Percentiles rank a stretch among this genome's conserved stretches.
These are phyloP conservation scores for Cydia pomonella DNA, from an alignment of 1,140 invertebrate species.

Conservation along the genomic window DNA sequence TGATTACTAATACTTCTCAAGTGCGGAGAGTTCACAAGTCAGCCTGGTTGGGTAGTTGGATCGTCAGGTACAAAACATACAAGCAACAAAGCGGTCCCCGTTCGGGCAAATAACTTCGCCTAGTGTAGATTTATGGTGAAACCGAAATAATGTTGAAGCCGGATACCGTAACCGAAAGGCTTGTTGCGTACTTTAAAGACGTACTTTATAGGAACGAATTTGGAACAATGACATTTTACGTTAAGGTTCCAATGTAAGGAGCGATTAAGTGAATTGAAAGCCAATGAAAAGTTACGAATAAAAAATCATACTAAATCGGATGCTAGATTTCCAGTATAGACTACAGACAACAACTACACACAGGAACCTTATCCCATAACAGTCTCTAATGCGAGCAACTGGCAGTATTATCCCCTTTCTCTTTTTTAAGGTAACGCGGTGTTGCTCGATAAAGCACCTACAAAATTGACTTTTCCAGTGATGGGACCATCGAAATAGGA, in stretches of 20 bases:
- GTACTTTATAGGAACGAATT: neutral
- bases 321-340: no score
- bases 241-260: neutral
- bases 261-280: no score
- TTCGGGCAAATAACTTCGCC: slow-evolving; percentile 27
- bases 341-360: no score
- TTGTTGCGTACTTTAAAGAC: neutral
- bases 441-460: no score
- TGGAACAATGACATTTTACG: neutral
- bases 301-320: no score
- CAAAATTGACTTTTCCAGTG: no score
- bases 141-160: neutral
- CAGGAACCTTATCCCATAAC: no score
- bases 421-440: no score
- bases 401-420: no score
- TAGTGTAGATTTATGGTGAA: slow-evolving; percentile 13
- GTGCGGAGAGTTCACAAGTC: neutral
- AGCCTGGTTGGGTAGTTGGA: neutral
- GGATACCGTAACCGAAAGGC: neutral
- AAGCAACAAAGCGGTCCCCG: slow-evolving; percentile 27
- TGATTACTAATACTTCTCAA: neutral
- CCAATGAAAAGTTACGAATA: no score
- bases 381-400: no score
- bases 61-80: slow-evolving; percentile 12
- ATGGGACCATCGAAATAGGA: neutral